Percentiles rank a stretch among this genome's conserved stretches.
These are phyloP conservation scores for Porites cylindrica DNA, from an alignment of 92 coral and sea anemone species.

Conservation along the genomic window DNA sequence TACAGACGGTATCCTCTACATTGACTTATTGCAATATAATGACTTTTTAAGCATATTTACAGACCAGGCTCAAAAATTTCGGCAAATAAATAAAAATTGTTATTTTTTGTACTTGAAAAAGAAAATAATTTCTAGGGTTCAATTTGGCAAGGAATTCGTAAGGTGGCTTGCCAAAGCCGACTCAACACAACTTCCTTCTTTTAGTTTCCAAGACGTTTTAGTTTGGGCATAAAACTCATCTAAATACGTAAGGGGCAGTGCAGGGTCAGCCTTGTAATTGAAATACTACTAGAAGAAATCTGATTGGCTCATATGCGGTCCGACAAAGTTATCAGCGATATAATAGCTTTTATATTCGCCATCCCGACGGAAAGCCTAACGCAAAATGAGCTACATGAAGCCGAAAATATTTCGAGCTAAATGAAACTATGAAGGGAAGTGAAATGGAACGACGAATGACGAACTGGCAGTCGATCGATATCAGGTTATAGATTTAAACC, in stretches of 20 bases:
- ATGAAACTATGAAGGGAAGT: not conserved
- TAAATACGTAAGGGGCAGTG: too few species aligned
- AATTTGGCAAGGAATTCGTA: too few species aligned
- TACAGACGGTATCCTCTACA: not conserved
- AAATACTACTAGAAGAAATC: not conserved
- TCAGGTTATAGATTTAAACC: not conserved
- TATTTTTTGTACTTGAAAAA: not conserved
- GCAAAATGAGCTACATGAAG: not conserved
- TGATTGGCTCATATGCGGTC: not conserved
- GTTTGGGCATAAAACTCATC: not conserved
- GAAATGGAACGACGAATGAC: not conserved
- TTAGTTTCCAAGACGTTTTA: not conserved
- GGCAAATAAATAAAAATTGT: not conserved
- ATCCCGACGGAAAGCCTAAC: not conserved
- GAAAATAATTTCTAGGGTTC: not conserved
- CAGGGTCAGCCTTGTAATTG: not conserved
- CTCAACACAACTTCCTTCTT: not conserved
- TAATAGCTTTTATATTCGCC: not conserved
- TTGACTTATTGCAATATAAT: conserved; percentile 20
- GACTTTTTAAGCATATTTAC: not conserved
- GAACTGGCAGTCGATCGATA: too few species aligned
- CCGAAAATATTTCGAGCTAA: not conserved
- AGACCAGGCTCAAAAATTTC: conserved; percentile 1
- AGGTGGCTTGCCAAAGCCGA: too few species aligned
- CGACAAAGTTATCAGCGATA: conserved; percentile 25